phyloP scores from a whole-genome alignment of 1,140 invertebrate genomes.

The Asbolus verrucosus region DNA sequence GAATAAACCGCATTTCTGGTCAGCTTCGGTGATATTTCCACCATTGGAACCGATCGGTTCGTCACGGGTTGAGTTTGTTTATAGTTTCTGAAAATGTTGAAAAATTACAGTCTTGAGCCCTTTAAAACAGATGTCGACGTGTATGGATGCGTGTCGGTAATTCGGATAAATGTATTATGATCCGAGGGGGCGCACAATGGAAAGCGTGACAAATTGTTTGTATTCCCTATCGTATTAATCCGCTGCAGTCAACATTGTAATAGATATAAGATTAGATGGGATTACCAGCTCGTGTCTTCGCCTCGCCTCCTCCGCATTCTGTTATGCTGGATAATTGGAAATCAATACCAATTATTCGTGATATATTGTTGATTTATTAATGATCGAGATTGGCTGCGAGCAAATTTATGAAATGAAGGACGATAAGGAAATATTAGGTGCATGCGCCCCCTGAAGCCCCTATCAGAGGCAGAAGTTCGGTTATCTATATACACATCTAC shows the following conservation, averaged over 20 bases:
- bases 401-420: background rate
- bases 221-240: conserved; percentile 63
- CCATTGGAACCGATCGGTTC: conserved; percentile 49
- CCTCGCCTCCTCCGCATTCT: conserved; percentile 32
- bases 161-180: conserved; percentile 61
- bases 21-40: conserved; percentile 52
- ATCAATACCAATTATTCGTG: conserved; percentile 58
- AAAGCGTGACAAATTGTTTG: conserved; percentile 62
- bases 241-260: conserved; percentile 61
- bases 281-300: conserved; percentile 52
- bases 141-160: conserved; percentile 48
- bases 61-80: conserved; percentile 5
- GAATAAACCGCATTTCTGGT: conserved; percentile 57
- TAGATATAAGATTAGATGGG: conserved; percentile 62
- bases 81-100: background rate
- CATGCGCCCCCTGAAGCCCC: too few relatives aligned
- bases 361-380: conserved; percentile 59
- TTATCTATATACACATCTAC: too few relatives aligned
- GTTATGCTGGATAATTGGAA: conserved; percentile 56
- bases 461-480: too few relatives aligned
- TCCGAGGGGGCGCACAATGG: conserved; percentile 53
- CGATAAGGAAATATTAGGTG: conserved; percentile 20
- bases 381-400: conserved; percentile 28
- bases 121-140: conserved; percentile 51
- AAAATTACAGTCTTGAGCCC: background rate